These are phyloP conservation scores for Microtus agrestis DNA, from an alignment of 2,797 vertebrate genomes.

Conservation along the genomic window DNA sequence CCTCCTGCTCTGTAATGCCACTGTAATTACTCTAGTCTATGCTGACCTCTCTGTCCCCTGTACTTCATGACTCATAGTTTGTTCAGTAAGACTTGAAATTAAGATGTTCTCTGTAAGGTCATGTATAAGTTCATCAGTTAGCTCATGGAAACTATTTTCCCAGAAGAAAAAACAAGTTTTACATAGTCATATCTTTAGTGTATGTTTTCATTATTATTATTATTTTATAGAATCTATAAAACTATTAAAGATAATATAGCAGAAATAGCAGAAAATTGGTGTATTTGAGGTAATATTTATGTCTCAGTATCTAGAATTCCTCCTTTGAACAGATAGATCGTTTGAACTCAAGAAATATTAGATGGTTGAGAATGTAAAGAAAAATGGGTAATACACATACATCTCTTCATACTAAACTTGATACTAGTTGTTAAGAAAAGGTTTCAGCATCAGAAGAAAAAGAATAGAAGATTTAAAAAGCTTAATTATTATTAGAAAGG, in stretches of 20 bases:
- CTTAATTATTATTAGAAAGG: background rate
- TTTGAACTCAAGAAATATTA: background rate
- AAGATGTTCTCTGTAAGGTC: slow-evolving; percentile 30
- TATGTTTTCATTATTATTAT: background rate
- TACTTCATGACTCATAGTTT: background rate
- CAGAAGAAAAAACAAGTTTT: background rate
- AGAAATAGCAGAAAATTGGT: background rate
- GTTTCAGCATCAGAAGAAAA: background rate
- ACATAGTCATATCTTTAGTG: background rate
- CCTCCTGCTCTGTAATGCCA: background rate
- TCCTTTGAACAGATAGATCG: background rate
- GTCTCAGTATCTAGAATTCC: background rate
- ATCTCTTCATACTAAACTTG: background rate
- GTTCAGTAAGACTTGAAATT: slow-evolving; percentile 49
- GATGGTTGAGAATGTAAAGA: background rate
- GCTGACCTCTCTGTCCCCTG: slow-evolving; percentile 39
- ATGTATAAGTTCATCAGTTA: background rate
- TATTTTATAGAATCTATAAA: background rate
- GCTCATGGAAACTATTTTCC: background rate
- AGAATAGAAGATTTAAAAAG: background rate
- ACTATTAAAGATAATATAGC: background rate
- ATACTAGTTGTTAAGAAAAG: background rate
- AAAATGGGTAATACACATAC: background rate
- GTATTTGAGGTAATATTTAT: background rate
- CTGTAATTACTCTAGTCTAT: background rate